A percentile compares a stretch with the other conserved stretches of the same genome.
These are phyloP conservation scores for Eunapius fragilis DNA, from an alignment of 37 sponge, comb jelly and placozoan species.

Conservation along the genomic window DNA sequence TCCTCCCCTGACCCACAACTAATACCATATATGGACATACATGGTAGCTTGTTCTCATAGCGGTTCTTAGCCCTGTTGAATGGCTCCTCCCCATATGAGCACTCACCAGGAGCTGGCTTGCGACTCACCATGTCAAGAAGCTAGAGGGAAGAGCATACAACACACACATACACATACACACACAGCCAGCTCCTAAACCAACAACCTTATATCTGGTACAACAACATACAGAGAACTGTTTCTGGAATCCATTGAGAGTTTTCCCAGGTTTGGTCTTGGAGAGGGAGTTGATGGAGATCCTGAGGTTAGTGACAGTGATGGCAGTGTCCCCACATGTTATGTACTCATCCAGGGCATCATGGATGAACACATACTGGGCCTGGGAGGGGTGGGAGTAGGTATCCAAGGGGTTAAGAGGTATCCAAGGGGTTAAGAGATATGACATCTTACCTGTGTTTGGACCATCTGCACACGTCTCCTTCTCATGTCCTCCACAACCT, in stretches of 20 bases:
- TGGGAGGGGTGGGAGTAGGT: neutral
- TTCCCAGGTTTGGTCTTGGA: constrained; percentile 45
- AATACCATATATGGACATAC: constrained; percentile 6
- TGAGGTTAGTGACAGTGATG: constrained; percentile 24
- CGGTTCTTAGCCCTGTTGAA: constrained; percentile 68
- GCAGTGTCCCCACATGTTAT: constrained; percentile 71
- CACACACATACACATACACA: neutral
- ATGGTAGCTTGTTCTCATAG: constrained; percentile 47
- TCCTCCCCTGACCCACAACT: neutral
- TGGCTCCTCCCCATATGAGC: constrained; percentile 42
- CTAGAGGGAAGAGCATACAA: no score
- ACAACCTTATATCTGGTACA: neutral
- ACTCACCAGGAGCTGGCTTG: constrained; percentile 36
- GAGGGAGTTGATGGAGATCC: constrained; percentile 28
- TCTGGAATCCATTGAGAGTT: constrained; percentile 50
- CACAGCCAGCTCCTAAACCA: neutral
- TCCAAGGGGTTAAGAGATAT: neutral
- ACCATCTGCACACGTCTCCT: constrained; percentile 71
- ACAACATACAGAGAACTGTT: constrained; percentile 49
- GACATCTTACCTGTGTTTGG: constrained; percentile 83
- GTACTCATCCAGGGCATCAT: constrained; percentile 75
- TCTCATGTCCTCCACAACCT: constrained; percentile 60
- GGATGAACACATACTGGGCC: constrained; percentile 81
- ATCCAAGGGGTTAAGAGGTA: neutral
- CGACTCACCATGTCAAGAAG: constrained; percentile 70